Percentiles rank a stretch among this genome's conserved stretches.
Conservation (phyloP, 1,140 invertebrate genomes). For the Drosophila nasuta region DNA sequence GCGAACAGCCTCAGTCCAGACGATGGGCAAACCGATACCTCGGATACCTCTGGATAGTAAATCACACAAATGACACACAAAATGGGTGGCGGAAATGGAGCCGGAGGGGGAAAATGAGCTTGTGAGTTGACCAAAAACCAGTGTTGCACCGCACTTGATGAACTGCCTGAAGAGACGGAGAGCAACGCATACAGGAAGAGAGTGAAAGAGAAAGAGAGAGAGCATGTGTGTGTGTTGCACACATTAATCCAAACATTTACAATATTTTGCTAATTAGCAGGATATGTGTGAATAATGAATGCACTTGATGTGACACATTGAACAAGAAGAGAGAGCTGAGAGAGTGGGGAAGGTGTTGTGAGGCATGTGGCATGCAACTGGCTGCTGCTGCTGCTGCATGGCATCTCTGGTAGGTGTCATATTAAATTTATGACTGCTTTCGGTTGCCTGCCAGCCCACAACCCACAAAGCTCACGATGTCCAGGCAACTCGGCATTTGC, state of each 20-base stretch:
- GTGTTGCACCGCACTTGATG: slow-evolving; percentile 62
- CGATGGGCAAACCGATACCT: slow-evolving; percentile 31
- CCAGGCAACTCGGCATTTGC: slow-evolving; percentile 23
- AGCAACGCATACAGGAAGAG: background rate
- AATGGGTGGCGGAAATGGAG: background rate
- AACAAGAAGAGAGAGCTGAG: slow-evolving; percentile 9
- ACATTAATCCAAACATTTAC: slow-evolving; percentile 82
- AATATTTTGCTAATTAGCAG: slow-evolving; percentile 83
- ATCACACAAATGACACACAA: slow-evolving; percentile 62
- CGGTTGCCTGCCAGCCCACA: slow-evolving; percentile 18
- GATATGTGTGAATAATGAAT: slow-evolving; percentile 82
- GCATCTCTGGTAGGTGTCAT: slow-evolving; percentile 65
- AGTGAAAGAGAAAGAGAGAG: background rate
- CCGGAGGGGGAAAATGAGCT: slow-evolving; percentile 15
- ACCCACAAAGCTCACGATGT: slow-evolving; percentile 36
- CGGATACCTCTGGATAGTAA: slow-evolving; percentile 64
- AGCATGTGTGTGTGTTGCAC: slow-evolving; percentile 25
- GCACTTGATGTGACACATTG: slow-evolving; percentile 42
- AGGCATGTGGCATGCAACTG: background rate
- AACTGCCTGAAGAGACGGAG: slow-evolving; percentile 34
- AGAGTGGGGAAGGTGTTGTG: background rate
- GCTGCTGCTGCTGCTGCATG: slow-evolving; percentile 5
- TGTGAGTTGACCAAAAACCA: slow-evolving; percentile 62
- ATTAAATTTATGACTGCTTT: slow-evolving; percentile 74
- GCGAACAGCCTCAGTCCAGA: slow-evolving; percentile 10